Evolutionary conservation across 2,888 invertebrate species (phyloP), one percentile per base, ranked within the genome.

Genomic region (Nymphalis polychloros): DNA sequence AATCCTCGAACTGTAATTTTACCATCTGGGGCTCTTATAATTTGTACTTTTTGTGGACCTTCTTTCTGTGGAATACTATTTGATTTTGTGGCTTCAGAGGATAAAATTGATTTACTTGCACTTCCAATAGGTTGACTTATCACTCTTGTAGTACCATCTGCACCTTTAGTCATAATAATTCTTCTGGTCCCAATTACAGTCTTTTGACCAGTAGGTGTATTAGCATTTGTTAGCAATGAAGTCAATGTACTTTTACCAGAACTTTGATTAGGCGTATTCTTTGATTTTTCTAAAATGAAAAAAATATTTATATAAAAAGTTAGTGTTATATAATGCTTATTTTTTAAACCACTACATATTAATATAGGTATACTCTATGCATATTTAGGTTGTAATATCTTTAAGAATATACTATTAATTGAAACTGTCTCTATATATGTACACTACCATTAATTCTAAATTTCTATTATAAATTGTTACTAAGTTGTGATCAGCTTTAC

Each of bases 1-100:
- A 98, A 93, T 0, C 98, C 98, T 70, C 97, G 95, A 1, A 98
- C 98, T 78, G 98, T 97, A 19, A 98, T 93, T 88, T 98, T 97
- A 31, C 98, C 98, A 86, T 98, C 97, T 0, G 97, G 96, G 0
- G 97, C 95, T 75, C 97, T 96, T 79, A 97, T 95, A 75, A 98
- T 97, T 93, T 98, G 98, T 17, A 98, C 97, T 82, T 96, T 96
- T 83, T 97, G 97, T 8, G 92, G 92, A 8, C 88, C 89, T 1
- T 92, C 93, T 73, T 94, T 88, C 61, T 91, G 87, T 8, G 81
- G 77, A 19, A 78, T 77, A 0, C 81, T 17, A 71, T 88, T 89
- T 8, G 85, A 80, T 52, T 80, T 73, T 59, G 85, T 80, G 0
- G 82, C 79, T 49, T 94, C 93, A 2, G 94, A 80, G 1, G 93